Percentiles rank a stretch among this genome's conserved stretches.
phyloP scores from a whole-genome alignment of 2,797 vertebrate species.

The Peromyscus melanophrys region DNA sequence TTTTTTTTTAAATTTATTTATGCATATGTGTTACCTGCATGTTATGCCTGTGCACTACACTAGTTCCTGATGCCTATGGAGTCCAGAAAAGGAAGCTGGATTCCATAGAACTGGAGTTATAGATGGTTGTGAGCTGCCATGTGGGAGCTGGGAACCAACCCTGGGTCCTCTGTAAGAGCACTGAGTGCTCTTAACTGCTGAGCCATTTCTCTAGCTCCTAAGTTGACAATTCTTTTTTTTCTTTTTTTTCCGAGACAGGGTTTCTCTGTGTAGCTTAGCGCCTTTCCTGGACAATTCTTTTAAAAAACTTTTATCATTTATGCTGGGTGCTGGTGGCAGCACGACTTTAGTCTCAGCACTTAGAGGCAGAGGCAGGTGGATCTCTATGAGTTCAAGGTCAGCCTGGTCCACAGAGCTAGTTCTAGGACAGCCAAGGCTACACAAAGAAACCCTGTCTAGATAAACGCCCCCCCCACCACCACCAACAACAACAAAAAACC shows the following conservation, averaged over 20 bases:
- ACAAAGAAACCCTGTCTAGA: too few species aligned
- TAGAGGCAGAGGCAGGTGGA: too few species aligned
- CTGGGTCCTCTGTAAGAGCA: neutral
- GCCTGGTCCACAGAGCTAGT: too few species aligned
- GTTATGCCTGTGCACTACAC: neutral
- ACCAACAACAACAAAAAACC: too few species aligned
- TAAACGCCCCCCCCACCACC: too few species aligned
- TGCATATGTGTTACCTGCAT: neutral
- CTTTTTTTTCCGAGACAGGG: too few species aligned
- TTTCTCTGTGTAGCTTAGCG: too few species aligned
- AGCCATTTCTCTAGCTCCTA: neutral
- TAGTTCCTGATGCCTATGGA: neutral
- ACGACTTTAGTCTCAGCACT: too few species aligned
- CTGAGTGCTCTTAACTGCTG: neutral
- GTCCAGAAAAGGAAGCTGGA: neutral
- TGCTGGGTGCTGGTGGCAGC: neutral
- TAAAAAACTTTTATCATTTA: neutral
- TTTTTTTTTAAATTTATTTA: neutral
- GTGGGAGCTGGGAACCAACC: neutral
- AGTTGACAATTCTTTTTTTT: neutral
- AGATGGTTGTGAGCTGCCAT: neutral
- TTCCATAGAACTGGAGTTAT: neutral
- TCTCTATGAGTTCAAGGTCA: too few species aligned
- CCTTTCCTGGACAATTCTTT: too few species aligned
- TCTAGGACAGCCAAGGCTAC: too few species aligned